phyloP scores from a whole-genome alignment of 2,888 invertebrate species.

The Plagodis dolabraria region DNA sequence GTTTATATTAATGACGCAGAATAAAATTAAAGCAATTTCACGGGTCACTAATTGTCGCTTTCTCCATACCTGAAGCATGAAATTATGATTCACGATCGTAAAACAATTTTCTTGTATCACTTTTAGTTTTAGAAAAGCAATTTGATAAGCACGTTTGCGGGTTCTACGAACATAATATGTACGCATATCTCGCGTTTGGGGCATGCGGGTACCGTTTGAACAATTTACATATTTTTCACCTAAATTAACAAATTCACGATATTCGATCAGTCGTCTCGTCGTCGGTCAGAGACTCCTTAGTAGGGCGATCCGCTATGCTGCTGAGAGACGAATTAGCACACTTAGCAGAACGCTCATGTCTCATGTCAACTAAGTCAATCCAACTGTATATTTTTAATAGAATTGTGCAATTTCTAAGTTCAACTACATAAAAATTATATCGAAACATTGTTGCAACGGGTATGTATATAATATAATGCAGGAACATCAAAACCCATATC shows the following conservation, averaged over 20 bases:
- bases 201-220: slow-evolving; percentile 32
- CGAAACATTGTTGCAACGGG: too few species aligned
- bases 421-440: too few species aligned
- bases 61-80: slow-evolving; percentile 34
- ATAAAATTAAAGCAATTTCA: slow-evolving; percentile 16
- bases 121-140: slow-evolving; percentile 25
- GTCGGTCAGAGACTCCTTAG: slow-evolving; percentile 18
- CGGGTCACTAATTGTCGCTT: slow-evolving; percentile 35
- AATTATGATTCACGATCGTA: slow-evolving; percentile 33
- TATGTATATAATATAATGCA: too few species aligned
- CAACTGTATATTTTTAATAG: slow-evolving; percentile 7
- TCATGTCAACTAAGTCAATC: slow-evolving; percentile 6
- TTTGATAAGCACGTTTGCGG: slow-evolving; percentile 9
- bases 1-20: background rate
- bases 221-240: slow-evolving; percentile 35
- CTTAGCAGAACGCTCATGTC: slow-evolving; percentile 18
- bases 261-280: slow-evolving; percentile 18
- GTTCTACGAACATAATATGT: background rate
- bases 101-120: slow-evolving; percentile 28
- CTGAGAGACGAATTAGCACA: slow-evolving; percentile 33
- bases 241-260: slow-evolving; percentile 37
- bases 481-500: too few species aligned
- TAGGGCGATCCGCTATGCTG: slow-evolving; percentile 36
- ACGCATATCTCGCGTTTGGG: slow-evolving; percentile 7
- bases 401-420: too few species aligned